phyloP scores from a whole-genome alignment of 2,797 vertebrate species.

The Rallus crepitans region DNA sequence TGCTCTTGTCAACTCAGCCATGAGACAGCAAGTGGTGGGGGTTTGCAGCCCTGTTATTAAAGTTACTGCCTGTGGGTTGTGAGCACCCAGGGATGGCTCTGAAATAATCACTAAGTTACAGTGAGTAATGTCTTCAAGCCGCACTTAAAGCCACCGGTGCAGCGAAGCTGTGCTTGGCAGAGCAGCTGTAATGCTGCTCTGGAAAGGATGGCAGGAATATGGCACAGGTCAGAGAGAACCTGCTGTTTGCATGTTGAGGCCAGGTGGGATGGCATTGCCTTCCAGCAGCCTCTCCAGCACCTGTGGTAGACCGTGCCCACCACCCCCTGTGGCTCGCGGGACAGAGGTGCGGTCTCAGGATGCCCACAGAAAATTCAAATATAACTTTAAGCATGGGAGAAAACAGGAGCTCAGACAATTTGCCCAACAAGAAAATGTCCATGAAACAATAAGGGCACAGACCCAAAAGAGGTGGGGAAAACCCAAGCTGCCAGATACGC shows the following conservation, averaged over 20 bases:
- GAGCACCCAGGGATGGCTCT: constrained; percentile 10
- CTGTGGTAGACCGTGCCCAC: background rate
- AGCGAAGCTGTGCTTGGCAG: background rate
- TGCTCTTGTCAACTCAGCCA: constrained; percentile 12
- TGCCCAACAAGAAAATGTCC: background rate
- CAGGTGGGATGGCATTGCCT: background rate
- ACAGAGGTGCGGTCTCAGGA: rapidly evolving
- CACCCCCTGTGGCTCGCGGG: rapidly evolving
- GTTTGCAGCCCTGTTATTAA: constrained; percentile 33
- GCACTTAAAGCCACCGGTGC: background rate
- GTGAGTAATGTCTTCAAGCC: background rate
- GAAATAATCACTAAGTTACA: background rate
- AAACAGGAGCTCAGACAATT: background rate
- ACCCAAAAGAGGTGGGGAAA: constrained; percentile 62
- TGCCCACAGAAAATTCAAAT: background rate
- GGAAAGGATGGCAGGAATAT: rapidly evolving
- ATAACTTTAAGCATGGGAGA: rapidly evolving
- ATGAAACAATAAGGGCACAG: constrained; percentile 49
- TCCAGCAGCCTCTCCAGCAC: background rate
- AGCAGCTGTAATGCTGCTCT: background rate
- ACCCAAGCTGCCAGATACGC: constrained; percentile 28
- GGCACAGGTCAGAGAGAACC: background rate
- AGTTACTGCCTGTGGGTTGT: constrained; percentile 31
- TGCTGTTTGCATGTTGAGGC: background rate
- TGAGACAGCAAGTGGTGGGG: background rate